Base-by-base conservation (phyloP, 1,140 invertebrate genomes). In the Maconellicoccus hirsutus region DNA sequence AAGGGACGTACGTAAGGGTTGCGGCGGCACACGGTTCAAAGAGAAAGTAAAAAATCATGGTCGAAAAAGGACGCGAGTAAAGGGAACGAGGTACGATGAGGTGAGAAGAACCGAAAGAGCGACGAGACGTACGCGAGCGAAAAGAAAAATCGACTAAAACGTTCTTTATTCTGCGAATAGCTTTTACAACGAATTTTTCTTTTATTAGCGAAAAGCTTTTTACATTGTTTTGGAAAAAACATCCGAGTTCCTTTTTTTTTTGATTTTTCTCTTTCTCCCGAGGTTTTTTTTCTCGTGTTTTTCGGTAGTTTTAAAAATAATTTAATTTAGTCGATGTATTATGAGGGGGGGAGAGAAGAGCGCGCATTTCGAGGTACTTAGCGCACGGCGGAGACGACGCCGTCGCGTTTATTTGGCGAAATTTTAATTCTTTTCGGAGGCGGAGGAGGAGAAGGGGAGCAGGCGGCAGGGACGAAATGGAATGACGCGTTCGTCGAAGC, bases 71-170 rank as follows among this genome's bases (percentile, higher is more conserved):
- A n/a, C n/a, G n/a, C n/a, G n/a, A n/a, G 63, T 69, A 70, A 72
- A 29, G 69, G 72, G 39, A 59, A 72, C 72, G 73, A n/a, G n/a
- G n/a, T n/a, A n/a, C n/a, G 75, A 72, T 73, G 70, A 71, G 71
- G 73, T 70, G 59, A 74, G 73, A 71, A 38, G 75, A 72, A 76
- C 75, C 74, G 77, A 76, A 75, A 74, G 75, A 74, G 59, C n/a
- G 63, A 21, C 1, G 27, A 25, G 39, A 16, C 38, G 21, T 29
- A 14, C 27, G 25, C 23, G 22, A 23, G 26, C 26, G 63, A 70
- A 69, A 52, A 66, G 25, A 66, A 66, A 66, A 66, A 70, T 69
- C 38, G 16, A 16, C 71, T 39, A 19, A 27, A 42, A 21, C 19
- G 23, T 69, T 69, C 26, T 63, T 52, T 23, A 26, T 39, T 16